A percentile compares a stretch with the other conserved stretches of the same genome.
Evolutionary conservation across 2,888 invertebrate species (phyloP).

Genomic region (Yponomeuta sedellus): DNA sequence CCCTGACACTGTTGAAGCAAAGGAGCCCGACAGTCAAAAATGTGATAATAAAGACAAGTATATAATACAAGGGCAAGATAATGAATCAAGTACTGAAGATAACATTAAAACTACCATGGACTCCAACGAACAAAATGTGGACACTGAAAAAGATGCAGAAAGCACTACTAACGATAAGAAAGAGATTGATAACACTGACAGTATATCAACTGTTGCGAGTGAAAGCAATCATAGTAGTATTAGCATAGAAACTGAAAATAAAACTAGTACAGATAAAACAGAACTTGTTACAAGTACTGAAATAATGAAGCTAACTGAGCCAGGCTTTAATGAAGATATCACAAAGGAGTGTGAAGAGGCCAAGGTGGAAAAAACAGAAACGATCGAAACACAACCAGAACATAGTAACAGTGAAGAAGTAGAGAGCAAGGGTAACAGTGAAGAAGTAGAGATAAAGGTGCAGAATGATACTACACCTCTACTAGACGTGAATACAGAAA

Average conservation of each 20-base stretch:
- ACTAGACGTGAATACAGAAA: conserved; percentile 15
- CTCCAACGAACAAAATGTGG: neutral
- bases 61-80: neutral
- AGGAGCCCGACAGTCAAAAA: neutral
- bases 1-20: conserved; percentile 28
- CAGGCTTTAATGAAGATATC: conserved; percentile 19
- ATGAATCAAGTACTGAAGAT: neutral
- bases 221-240: conserved; percentile 1
- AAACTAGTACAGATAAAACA: conserved; percentile 5
- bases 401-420: neutral
- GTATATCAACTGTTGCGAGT: neutral
- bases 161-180: conserved; percentile 20
- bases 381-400: neutral
- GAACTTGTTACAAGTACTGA: conserved; percentile 18
- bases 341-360: neutral
- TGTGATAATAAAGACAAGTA: neutral
- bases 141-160: conserved; percentile 14
- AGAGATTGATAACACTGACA: conserved; percentile 9
- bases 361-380: conserved; percentile 10
- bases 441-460: neutral
- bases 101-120: neutral
- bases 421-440: too few species aligned
- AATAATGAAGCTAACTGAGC: conserved; percentile 19
- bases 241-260: neutral
- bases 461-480: neutral